Conservation (phyloP, 2,797 vertebrate species). For the Bryconaethiops microstoma region DNA sequence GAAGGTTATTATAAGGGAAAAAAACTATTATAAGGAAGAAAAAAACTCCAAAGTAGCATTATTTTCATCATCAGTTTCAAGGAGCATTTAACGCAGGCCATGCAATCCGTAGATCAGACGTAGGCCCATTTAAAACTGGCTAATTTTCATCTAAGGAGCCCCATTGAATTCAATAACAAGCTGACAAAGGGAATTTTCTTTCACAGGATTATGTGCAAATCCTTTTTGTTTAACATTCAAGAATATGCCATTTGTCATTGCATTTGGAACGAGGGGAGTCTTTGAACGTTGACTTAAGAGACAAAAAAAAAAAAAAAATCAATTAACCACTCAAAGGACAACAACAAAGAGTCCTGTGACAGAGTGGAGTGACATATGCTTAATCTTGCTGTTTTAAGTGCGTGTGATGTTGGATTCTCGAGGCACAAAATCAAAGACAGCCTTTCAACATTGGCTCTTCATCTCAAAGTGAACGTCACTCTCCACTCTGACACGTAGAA, state of each 20-base stretch:
- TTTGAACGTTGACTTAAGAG: constrained; percentile 48
- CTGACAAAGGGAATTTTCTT: constrained; percentile 41
- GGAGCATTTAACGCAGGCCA: constrained; percentile 14
- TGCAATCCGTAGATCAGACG: constrained; percentile 2
- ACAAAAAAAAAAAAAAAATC: constrained; percentile 42
- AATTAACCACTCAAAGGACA: constrained; percentile 73
- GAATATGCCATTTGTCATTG: constrained; percentile 68
- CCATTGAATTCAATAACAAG: constrained; percentile 14
- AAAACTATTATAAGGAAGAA: too few relatives aligned
- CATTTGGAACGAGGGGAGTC: constrained; percentile 55
- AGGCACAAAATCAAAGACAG: constrained; percentile 73
- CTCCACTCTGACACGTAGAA: constrained; percentile 70
- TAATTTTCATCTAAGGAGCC: not conserved
- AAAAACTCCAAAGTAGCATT: not conserved
- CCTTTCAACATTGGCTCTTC: constrained; percentile 74
- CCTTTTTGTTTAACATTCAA: constrained; percentile 10
- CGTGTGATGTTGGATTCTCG: constrained; percentile 71
- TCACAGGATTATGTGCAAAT: not conserved
- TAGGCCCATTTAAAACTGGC: not conserved
- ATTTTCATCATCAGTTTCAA: not conserved
- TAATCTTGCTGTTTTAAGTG: constrained; percentile 74
- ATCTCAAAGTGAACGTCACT: constrained; percentile 74
- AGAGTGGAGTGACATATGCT: constrained; percentile 73
- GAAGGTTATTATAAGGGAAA: not conserved
- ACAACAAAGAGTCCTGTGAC: constrained; percentile 72